A percentile compares a stretch with the other conserved stretches of the same genome.
Evolutionary conservation across 2,113 vertebrate species (phyloP).

Genomic region (Murina feae): DNA sequence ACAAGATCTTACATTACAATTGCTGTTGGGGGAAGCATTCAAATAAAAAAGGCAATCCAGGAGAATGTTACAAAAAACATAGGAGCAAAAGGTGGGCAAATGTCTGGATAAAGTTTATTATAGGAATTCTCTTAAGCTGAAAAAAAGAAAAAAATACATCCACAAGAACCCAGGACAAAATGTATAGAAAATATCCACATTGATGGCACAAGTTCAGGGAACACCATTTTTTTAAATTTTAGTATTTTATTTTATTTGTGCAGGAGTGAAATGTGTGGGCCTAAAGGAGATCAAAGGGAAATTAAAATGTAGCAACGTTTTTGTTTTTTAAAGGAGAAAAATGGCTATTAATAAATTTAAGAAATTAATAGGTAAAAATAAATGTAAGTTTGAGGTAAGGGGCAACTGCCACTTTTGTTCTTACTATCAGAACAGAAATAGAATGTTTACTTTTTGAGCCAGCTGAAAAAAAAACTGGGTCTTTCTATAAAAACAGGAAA

Average conservation of each 20-base stretch:
- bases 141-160: background rate
- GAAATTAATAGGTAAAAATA: background rate
- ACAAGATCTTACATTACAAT: background rate
- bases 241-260: background rate
- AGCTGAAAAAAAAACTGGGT: background rate
- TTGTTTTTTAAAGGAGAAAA: background rate
- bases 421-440: slow-evolving; percentile 18
- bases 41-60: background rate
- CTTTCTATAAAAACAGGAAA: slow-evolving; percentile 2
- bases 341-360: background rate
- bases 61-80: background rate
- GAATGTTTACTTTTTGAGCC: background rate
- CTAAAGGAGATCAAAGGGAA: background rate
- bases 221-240: background rate
- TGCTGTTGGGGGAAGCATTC: slow-evolving; percentile 12
- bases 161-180: background rate
- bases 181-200: background rate
- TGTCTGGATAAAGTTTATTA: background rate
- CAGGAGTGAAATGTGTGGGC: background rate
- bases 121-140: background rate
- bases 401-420: background rate
- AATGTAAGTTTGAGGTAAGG: background rate
- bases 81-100: background rate
- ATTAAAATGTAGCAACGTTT: background rate
- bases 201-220: background rate